Evolutionary conservation across 2,888 invertebrate genomes (phyloP), one percentile per base, ranked within the genome.

Genomic region (Lampropteryx suffumata): DNA sequence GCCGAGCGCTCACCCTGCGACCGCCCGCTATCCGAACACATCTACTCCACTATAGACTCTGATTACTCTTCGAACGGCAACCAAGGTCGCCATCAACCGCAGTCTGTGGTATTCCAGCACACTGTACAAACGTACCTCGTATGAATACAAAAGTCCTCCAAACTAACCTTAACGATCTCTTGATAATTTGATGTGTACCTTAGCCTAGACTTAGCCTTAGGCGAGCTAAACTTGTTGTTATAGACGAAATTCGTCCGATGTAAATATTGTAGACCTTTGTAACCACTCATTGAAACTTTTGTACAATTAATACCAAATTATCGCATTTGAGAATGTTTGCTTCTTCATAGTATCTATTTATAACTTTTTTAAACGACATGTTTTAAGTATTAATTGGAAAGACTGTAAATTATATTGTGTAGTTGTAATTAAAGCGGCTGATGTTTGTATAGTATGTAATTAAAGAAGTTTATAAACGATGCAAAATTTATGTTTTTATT

Each of bases 1-100:
- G 91, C 90, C 36, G 91, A 91, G 67, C 89, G 91, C 46, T 92
- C 92, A 69, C 93, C 93, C 26, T 91, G 92, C 70, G 93, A 94
- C 73, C 91, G 96, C 54, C 96, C 96, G 37, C 91, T 95, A 37
- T 95, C 96, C 59, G 96, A 97, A 81, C 96, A 96, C 83, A 97
- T 97, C 73, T 97, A 97, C 80, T 96, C 96, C 57, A 96, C 96
- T 76, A 97, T 97, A 83, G 96, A 97, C 82, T 96, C 96, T 41
- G 96, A 96, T 83, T 96, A 96, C 79, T 95, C 95, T 76, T 95
- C 95, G 53, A 82, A 70, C 37, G 89, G 86, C 62, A 84, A 76
- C 71, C 85, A 85, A 61, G 83, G 81, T 55, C 80, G 87, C 14
- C 84, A 82, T 55, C 87, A 82, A 56, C 87, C 84, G 34, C 90